Evolutionary conservation across 2,797 vertebrate species (phyloP).

Genomic region (Pipistrellus pygmaeus): DNA sequence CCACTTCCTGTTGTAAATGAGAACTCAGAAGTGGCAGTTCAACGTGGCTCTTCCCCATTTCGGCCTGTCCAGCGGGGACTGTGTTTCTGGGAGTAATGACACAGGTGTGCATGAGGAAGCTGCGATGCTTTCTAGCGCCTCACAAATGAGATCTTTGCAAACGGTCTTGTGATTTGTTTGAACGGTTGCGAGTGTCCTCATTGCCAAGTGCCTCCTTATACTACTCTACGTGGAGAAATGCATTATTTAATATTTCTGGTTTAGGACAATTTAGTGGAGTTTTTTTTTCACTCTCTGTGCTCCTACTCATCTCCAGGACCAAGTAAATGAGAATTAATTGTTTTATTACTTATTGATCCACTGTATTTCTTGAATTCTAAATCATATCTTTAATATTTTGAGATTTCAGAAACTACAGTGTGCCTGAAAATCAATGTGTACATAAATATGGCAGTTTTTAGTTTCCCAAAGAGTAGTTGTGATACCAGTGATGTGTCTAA

Average conservation of each 20-base stretch:
- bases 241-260: background rate
- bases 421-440: background rate
- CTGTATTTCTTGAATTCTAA: background rate
- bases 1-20: background rate
- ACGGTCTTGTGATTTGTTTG: slow-evolving; percentile 16
- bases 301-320: background rate
- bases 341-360: background rate
- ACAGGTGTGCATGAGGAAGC: background rate
- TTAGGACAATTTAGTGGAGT: background rate
- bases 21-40: background rate
- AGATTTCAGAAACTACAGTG: background rate
- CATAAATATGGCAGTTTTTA: background rate
- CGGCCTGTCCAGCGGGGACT: background rate
- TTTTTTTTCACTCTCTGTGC: background rate
- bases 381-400: slow-evolving; percentile 19
- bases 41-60: background rate
- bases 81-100: background rate
- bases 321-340: background rate
- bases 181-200: background rate
- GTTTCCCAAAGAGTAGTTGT: background rate
- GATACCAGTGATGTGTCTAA: background rate
- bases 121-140: background rate
- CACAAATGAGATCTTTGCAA: slow-evolving; percentile 10
- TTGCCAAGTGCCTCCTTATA: background rate
- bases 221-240: background rate